Evolutionary conservation across 2,888 invertebrate species (phyloP), one percentile per base, ranked within the genome.

Genomic region (Adineta ricciae): DNA sequence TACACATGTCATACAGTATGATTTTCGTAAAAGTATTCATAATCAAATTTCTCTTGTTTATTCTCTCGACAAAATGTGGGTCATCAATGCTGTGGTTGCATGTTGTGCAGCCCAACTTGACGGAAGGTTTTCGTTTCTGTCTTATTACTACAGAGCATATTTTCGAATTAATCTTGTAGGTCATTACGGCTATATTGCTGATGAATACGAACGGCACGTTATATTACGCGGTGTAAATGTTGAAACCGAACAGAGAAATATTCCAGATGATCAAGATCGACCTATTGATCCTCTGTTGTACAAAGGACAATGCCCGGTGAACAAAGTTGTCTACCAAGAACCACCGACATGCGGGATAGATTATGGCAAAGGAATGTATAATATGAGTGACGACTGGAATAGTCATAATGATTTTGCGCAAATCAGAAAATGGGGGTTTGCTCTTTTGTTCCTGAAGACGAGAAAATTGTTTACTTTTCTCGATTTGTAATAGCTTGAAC

Each of bases 301-400:
- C 41, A 36, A 36, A 38, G 73, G 73, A 7, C 36, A 38, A 73
- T 73, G 73, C 7, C 73, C 73, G 41, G 21, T 41, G 2, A 73
- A 73, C 41, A 5, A 38, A 11, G 9, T 38, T 73, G 41, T 73
- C 41, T 73, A 73, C 41, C 73, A 73, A 19, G 41, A 73, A 73
- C 73, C 73, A 32, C 73, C 73, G 2, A 73, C 73, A 73, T 73
- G 73, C 41, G 41, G 11, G 8, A 36, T 73, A 36, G 73, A 73
- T 73, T 73, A 73, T 73, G 73, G 73, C 5, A 73, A 73, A 73
- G 73, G 73, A 73, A 73, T 73, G 73, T 73, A 73, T 41, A 73
- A 73, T 73, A 38, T 73, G 5, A 73, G 38, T 73, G 73, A 73
- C 24, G 73, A 73, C 24, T 73, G 73, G 73, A 5, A 73, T 73